Evolutionary conservation across 2,888 invertebrate species (phyloP), one percentile per base, ranked within the genome.

Genomic region (Plemyria rubiginata): DNA sequence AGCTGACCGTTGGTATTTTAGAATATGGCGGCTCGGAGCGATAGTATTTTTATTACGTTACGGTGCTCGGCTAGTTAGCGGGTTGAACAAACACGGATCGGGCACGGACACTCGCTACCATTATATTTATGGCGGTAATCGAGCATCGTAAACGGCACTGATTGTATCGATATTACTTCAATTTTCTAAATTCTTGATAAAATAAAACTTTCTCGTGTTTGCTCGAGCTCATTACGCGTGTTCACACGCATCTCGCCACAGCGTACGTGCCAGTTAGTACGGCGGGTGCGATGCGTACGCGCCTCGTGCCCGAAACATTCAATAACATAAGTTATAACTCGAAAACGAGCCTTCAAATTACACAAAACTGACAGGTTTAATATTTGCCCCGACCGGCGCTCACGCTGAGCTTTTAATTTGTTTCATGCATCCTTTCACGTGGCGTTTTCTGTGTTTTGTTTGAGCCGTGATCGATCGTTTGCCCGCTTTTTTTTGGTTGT

Each of bases 331-430:
- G 82, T 88, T 90, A 90, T 79, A 85, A 82, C 82, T 87, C 84
- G 84, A 86, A 86, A 87, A 86, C 86, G 86, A 84, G 86, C 85
- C 82, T 86, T 88, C 88, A 88, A 89, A 88, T 89, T 88, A 88
- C 88, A 89, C 87, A 88, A 88, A 86, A 82, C 87, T 90, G 90
- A 92, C 91, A 91, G 90, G 80, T 90, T 90, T 90, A 90, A 92
- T 91, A 91, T 90, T 90, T 88, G 88, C 88, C 89, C 62, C 43
- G 54, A 51, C 76, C 79, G 75, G 80, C 82, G 86, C 86, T 87
- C 92, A 92, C 84, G 92, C 92, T 91, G 92, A 80, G 91, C 90
- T 84, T 92, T 91, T 91, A 92, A 92, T 92, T 92, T 91, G 91
- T 90, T 91, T 88, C 89, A 85, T 86, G 84, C 89, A 89, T 90